phyloP scores from a whole-genome alignment of 1,140 invertebrate species.

The Nilaparvata lugens region DNA sequence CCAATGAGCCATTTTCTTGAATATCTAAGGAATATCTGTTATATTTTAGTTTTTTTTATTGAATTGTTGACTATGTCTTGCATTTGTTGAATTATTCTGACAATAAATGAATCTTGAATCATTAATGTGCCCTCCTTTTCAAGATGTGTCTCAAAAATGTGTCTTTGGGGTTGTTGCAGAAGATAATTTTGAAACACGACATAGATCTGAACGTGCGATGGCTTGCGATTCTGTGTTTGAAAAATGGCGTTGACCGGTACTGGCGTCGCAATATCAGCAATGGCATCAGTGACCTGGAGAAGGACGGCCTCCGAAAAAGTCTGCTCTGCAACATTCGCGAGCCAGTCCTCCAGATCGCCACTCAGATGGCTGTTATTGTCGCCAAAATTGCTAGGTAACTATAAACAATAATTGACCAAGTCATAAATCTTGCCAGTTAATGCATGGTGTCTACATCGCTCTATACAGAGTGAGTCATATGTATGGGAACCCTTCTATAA shows the following conservation, averaged over 20 bases:
- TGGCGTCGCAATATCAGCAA: conserved; percentile 62
- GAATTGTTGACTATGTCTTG: too few species aligned
- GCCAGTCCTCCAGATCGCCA: conserved; percentile 75
- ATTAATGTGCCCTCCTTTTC: too few species aligned
- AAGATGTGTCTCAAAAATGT: not conserved
- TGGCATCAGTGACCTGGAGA: conserved; percentile 67
- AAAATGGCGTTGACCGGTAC: conserved; percentile 88
- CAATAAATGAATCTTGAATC: not conserved
- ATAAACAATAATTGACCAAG: not conserved
- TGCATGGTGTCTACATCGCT: too few species aligned
- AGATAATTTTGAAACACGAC: conserved; percentile 70
- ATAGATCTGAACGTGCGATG: conserved; percentile 79
- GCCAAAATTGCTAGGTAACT: conserved; percentile 71
- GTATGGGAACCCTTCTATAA: too few species aligned
- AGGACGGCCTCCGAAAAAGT: conserved; percentile 56
- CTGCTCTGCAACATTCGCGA: conserved; percentile 69
- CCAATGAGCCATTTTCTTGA: not conserved
- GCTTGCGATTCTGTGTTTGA: conserved; percentile 86
- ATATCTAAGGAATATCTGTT: not conserved
- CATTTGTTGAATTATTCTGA: conserved; percentile 12
- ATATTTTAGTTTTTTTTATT: not conserved
- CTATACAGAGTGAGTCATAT: too few species aligned
- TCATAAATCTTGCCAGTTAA: too few species aligned
- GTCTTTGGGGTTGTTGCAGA: conserved; percentile 46
- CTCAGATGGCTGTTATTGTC: conserved; percentile 78